Evolutionary conservation across 2,113 vertebrate species (phyloP).

Genomic region (Thalassarche chlororhynchos): DNA sequence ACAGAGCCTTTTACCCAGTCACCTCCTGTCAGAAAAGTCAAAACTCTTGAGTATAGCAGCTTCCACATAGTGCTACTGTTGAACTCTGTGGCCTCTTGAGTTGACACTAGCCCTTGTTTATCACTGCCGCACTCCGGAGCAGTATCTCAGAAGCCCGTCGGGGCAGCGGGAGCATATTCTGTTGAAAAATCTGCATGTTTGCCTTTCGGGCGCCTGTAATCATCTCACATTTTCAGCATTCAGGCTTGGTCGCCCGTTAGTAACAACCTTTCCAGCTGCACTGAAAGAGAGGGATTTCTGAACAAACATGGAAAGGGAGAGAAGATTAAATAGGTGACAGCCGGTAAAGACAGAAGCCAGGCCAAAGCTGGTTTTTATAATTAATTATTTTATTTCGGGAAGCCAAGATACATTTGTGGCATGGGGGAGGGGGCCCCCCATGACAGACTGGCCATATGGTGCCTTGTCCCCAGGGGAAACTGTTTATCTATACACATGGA

Average conservation of each 20-base stretch:
- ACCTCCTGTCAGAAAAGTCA: not conserved
- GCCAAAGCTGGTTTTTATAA: not conserved
- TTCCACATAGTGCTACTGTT: not conserved
- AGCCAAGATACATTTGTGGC: not conserved
- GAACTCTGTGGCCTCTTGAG: not conserved
- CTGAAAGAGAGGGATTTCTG: not conserved
- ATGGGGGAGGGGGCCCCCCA: not conserved
- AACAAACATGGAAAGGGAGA: not conserved
- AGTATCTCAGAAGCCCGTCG: not conserved
- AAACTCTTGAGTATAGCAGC: not conserved
- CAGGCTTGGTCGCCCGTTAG: not conserved
- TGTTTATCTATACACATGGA: not conserved
- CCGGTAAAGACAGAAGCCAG: not conserved
- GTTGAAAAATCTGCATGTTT: not conserved
- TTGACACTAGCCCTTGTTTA: not conserved
- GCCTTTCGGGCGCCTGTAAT: not conserved
- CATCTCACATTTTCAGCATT: not conserved
- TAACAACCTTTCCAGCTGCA: conserved; percentile 13
- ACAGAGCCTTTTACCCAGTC: not conserved
- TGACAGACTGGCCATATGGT: not conserved
- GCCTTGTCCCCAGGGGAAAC: not conserved
- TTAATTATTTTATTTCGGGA: not conserved
- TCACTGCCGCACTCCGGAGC: not conserved
- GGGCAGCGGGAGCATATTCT: not conserved
- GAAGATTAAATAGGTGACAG: not conserved